Percentiles rank a stretch among this genome's conserved stretches.
Conservation (phyloP, 2,888 invertebrate genomes). For the Habroteleia sp. region DNA sequence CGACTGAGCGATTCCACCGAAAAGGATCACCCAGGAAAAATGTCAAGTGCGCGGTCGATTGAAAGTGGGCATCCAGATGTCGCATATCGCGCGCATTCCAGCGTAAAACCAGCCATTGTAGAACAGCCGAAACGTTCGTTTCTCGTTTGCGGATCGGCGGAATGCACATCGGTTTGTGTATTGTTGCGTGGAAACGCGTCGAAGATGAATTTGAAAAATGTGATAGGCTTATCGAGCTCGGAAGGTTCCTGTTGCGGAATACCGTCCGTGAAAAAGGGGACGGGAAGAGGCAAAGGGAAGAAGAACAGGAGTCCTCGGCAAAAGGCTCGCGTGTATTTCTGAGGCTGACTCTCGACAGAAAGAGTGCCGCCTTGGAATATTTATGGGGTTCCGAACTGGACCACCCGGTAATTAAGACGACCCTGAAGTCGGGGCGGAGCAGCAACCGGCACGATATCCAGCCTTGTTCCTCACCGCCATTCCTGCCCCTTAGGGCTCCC, state of each 20-base stretch:
- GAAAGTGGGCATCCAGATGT: slow-evolving; percentile 24
- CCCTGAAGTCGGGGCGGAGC: slow-evolving; percentile 76
- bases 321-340: slow-evolving; percentile 62
- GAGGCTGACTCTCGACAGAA: slow-evolving; percentile 67
- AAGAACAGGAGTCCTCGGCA: slow-evolving; percentile 61
- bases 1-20: slow-evolving; percentile 22
- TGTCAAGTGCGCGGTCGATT: slow-evolving; percentile 45
- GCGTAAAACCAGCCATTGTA: slow-evolving; percentile 44
- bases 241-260: slow-evolving; percentile 52
- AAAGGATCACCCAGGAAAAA: slow-evolving; percentile 45
- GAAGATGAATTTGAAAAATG: slow-evolving; percentile 67
- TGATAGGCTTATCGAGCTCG: slow-evolving; percentile 61
- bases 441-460: slow-evolving; percentile 73
- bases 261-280: slow-evolving; percentile 23
- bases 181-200: slow-evolving; percentile 61
- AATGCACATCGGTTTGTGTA: slow-evolving; percentile 36
- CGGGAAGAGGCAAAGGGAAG: background rate
- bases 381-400: slow-evolving; percentile 77
- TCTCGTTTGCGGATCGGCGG: slow-evolving; percentile 35
- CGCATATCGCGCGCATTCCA: slow-evolving; percentile 28
- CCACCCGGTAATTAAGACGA: slow-evolving; percentile 79
- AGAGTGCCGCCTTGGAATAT: slow-evolving; percentile 76
- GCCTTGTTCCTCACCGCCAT: slow-evolving; percentile 67
- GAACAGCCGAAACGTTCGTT: slow-evolving; percentile 31
- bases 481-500: slow-evolving; percentile 56